These are phyloP conservation scores for Chloroceryle amazona DNA, from an alignment of 2,797 vertebrate genomes.

Conservation along the genomic window DNA sequence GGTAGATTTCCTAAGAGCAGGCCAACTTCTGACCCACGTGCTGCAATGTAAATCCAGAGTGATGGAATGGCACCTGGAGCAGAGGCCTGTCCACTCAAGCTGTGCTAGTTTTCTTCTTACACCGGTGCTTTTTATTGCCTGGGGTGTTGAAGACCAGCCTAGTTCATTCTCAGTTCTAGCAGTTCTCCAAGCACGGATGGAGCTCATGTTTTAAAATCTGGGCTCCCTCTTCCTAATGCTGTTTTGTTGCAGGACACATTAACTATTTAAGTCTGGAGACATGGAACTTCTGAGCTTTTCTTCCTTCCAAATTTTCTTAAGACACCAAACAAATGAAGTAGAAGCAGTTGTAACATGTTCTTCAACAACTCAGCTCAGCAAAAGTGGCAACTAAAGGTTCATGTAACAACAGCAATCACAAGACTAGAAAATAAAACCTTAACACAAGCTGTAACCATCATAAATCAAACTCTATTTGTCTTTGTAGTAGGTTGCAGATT, in stretches of 20 bases:
- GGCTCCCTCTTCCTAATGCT: not conserved
- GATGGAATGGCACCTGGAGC: not conserved
- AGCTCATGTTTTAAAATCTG: not conserved
- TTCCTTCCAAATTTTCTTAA: not conserved
- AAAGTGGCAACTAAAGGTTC: not conserved
- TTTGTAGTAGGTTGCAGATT: not conserved
- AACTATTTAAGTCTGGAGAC: not conserved
- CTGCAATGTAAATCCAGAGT: not conserved
- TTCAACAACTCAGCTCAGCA: not conserved
- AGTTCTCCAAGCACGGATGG: not conserved
- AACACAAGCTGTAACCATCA: not conserved
- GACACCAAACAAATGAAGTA: not conserved
- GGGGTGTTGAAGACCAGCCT: not conserved
- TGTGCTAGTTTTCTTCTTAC: not conserved
- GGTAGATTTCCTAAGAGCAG: not conserved
- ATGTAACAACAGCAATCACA: not conserved
- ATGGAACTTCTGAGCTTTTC: not conserved
- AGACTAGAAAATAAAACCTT: not conserved
- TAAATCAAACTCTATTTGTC: not conserved
- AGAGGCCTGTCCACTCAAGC: not conserved
- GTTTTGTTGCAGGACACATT: not conserved
- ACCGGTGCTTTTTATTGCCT: not conserved
- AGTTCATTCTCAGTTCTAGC: not conserved
- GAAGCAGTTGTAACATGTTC: not conserved
- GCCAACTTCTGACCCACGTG: not conserved